Percentiles rank a stretch among this genome's conserved stretches.
Conservation (phyloP, 2,113 vertebrate genomes). For the Oncorhynchus gorbuscha region DNA sequence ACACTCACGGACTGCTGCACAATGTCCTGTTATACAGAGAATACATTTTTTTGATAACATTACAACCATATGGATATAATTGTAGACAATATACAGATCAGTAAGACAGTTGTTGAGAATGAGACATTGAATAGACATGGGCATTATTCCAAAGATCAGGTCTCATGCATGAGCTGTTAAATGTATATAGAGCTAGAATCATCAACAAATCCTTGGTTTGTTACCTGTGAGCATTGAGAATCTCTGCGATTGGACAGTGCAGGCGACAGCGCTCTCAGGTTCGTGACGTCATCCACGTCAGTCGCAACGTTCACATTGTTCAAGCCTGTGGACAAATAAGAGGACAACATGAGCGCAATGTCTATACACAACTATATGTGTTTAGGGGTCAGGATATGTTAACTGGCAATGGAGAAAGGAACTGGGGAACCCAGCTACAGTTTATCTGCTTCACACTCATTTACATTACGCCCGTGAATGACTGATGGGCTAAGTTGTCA, state of each 20-base stretch:
- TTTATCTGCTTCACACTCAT: too few species aligned
- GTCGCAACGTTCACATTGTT: slow-evolving; percentile 34
- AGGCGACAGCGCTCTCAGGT: slow-evolving; percentile 63
- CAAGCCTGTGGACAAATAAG: slow-evolving; percentile 63
- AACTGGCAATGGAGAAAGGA: too few species aligned
- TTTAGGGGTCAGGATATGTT: too few species aligned
- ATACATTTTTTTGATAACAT: not conserved
- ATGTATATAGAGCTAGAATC: not conserved
- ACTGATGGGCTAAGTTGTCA: too few species aligned
- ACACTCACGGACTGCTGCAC: slow-evolving; percentile 58
- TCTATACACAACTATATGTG: too few species aligned
- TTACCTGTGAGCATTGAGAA: slow-evolving; percentile 72
- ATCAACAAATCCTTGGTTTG: too few species aligned
- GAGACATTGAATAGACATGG: not conserved
- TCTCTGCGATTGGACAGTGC: slow-evolving; percentile 39
- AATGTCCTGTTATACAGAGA: slow-evolving; percentile 61
- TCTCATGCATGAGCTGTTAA: not conserved
- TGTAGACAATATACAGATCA: too few species aligned
- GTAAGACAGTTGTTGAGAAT: not conserved
- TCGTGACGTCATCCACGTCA: slow-evolving; percentile 55
- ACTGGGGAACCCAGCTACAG: too few species aligned
- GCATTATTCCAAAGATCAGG: too few species aligned
- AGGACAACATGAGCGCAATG: not conserved
- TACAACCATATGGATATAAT: not conserved
- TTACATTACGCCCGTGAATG: too few species aligned